Percentiles rank a stretch among this genome's conserved stretches.
Conservation (phyloP, 2,888 invertebrate genomes). For the Campoplex capitator region DNA sequence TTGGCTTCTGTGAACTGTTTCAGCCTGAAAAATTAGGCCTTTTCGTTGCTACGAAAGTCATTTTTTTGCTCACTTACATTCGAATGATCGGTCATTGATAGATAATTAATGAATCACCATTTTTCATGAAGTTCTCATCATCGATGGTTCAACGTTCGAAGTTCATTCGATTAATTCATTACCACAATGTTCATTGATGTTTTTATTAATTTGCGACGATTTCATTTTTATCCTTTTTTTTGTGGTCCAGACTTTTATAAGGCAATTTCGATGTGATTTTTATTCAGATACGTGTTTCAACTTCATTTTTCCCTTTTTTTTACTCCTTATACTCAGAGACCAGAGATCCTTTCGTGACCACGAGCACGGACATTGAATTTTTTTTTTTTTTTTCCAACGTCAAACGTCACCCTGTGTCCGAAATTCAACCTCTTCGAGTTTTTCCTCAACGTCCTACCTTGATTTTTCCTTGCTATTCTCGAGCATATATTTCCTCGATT, state of each 20-base stretch:
- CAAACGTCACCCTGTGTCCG: conserved; percentile 41
- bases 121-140: no score
- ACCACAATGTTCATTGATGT: no score
- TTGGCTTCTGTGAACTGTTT: background rate
- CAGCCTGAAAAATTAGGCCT: background rate
- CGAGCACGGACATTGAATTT: conserved; percentile 61
- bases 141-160: no score
- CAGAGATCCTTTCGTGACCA: conserved; percentile 54
- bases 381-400: conserved; percentile 44
- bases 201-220: background rate
- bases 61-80: no score
- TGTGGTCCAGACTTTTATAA: background rate
- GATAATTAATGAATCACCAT: background rate
- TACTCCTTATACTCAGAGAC: conserved; percentile 28
- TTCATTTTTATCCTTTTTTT: background rate
- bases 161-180: no score
- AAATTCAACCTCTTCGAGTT: conserved; percentile 48
- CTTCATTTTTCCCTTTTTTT: conserved; percentile 27
- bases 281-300: conserved; percentile 31
- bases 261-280: background rate
- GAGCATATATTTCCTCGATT: conserved; percentile 59
- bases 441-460: conserved; percentile 6
- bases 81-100: background rate
- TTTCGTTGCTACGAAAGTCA: background rate
- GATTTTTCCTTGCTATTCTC: conserved; percentile 68